Evolutionary conservation across 37 sponge, comb jelly and placozoan genomes (phyloP).

Genomic region (Diacarnus erythraeanus): DNA sequence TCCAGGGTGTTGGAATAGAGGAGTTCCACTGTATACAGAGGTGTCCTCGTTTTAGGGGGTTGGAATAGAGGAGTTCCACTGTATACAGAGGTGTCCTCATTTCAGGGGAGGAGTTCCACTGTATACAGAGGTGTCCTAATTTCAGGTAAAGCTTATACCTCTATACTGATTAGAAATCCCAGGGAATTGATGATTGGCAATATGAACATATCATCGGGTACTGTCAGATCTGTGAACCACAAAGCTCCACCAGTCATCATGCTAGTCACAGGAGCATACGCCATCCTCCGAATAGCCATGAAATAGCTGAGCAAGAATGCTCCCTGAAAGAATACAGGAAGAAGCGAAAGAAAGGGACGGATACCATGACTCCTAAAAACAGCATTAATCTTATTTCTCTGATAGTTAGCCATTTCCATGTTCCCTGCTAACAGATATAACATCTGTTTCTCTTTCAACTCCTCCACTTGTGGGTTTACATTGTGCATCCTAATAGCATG

Average conservation of each 20-base stretch:
- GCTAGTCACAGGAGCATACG: constrained; percentile 70
- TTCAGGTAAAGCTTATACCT: constrained; percentile 39
- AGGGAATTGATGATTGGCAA: constrained; percentile 62
- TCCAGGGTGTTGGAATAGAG: too few relatives aligned
- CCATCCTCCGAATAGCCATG: constrained; percentile 81
- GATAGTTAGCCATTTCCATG: constrained; percentile 34
- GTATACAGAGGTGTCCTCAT: not conserved
- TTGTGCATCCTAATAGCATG: constrained; percentile 71
- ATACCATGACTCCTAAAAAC: constrained; percentile 67
- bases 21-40: not conserved
- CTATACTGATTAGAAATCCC: constrained; percentile 65
- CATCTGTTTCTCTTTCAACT: constrained; percentile 45
- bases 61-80: not conserved
- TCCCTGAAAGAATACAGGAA: constrained; percentile 66
- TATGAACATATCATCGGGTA: constrained; percentile 80
- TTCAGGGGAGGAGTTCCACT: not conserved
- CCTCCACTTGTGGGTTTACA: constrained; percentile 65
- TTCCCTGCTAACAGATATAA: constrained; percentile 44
- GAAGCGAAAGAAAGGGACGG: constrained; percentile 65
- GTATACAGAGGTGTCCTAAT: not conserved
- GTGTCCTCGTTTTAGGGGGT: too few relatives aligned
- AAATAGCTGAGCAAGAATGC: constrained; percentile 81
- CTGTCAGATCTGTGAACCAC: constrained; percentile 88
- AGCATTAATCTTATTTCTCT: constrained; percentile 22
- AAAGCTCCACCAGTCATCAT: constrained; percentile 85